Evolutionary conservation across 2,113 vertebrate genomes (phyloP).

Genomic region (Brachionichthys hirsutus): DNA sequence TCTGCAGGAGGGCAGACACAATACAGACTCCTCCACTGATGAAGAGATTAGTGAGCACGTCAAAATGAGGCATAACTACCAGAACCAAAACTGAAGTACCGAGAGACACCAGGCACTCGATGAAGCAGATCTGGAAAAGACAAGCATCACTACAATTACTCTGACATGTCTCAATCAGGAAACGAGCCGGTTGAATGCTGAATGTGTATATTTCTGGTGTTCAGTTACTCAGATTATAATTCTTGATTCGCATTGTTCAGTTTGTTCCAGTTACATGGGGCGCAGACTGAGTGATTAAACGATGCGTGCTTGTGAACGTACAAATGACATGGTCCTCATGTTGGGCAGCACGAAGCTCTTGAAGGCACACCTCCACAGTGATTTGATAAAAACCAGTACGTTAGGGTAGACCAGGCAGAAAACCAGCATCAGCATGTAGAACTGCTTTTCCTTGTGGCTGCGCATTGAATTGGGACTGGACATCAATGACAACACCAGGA

Average conservation of each 20-base stretch:
- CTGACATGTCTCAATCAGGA: no score
- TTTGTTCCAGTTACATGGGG: background rate
- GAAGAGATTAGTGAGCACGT: slow-evolving; percentile 79
- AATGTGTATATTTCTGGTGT: no score
- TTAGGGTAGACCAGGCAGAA: slow-evolving; percentile 76
- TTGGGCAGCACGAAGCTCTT: slow-evolving; percentile 74
- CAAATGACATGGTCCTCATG: slow-evolving; percentile 66
- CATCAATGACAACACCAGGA: slow-evolving; percentile 70
- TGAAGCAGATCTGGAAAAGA: slow-evolving; percentile 67
- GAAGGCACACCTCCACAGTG: slow-evolving; percentile 77
- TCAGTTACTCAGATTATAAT: no score
- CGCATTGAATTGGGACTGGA: slow-evolving; percentile 62
- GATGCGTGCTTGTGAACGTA: slow-evolving; percentile 45
- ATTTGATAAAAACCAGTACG: slow-evolving; percentile 78
- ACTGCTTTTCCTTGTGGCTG: slow-evolving; percentile 58
- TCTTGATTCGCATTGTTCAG: no score
- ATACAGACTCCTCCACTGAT: slow-evolving; percentile 79
- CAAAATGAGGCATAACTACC: slow-evolving; percentile 81
- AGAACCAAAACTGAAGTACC: slow-evolving; percentile 77
- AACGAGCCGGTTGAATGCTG: no score
- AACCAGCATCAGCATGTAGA: slow-evolving; percentile 77
- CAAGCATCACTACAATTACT: background rate
- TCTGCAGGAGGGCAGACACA: slow-evolving; percentile 72
- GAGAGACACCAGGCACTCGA: slow-evolving; percentile 75
- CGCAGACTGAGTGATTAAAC: background rate